A percentile compares a stretch with the other conserved stretches of the same genome.
Conservation (phyloP, 2,888 invertebrate species). For the Fragum whitleyi region DNA sequence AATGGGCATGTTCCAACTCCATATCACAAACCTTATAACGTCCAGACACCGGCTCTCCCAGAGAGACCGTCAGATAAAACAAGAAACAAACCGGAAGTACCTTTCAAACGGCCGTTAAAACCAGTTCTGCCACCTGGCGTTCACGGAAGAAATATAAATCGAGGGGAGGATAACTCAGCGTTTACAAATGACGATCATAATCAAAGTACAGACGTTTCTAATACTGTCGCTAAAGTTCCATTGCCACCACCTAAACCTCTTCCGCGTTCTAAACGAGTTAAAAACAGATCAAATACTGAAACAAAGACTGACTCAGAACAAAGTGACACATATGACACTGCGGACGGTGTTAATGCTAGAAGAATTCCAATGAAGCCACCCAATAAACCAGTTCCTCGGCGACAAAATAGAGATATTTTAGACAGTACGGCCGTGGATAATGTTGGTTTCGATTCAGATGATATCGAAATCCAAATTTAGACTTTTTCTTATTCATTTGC, state of each 20-base stretch:
- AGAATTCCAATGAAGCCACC: conserved; percentile 36
- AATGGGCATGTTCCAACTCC: neutral
- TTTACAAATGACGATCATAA: neutral
- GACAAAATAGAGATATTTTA: conserved; percentile 19
- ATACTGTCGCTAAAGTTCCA: neutral
- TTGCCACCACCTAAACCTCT: neutral
- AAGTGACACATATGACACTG: conserved; percentile 15
- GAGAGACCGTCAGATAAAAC: neutral
- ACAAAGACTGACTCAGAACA: conserved; percentile 7
- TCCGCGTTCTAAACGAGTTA: conserved; percentile 16
- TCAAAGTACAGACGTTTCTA: neutral
- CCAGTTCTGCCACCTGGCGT: neutral
- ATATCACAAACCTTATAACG: conserved; percentile 23
- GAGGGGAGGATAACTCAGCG: neutral
- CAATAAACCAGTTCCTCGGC: conserved; percentile 44
- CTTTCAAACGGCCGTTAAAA: neutral
- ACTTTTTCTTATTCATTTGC: too few relatives aligned
- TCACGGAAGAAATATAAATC: neutral
- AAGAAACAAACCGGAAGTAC: conserved; percentile 4
- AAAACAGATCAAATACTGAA: neutral
- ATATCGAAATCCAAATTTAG: conserved; percentile 14
- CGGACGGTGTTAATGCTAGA: neutral
- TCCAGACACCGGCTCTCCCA: neutral
- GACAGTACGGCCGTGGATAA: neutral
- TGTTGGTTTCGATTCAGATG: conserved; percentile 2